Evolutionary conservation across 53 echinoderm and acorn worm genomes (phyloP), one percentile per base, ranked within the genome.

Genomic region (Echinarachnius parma): DNA sequence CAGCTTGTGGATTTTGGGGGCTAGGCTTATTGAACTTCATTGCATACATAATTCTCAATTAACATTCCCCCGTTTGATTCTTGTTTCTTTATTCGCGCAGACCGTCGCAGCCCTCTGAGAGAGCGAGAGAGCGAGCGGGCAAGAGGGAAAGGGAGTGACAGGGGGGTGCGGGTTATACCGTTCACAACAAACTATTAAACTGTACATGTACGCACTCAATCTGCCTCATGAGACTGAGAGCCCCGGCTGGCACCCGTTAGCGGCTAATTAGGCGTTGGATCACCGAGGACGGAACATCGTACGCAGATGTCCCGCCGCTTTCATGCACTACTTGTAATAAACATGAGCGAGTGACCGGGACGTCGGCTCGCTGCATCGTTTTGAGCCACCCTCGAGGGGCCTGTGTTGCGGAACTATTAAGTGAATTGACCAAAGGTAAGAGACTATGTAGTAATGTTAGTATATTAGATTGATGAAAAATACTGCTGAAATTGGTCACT

Each of bases 281-380:
- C 62, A 25, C 62, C 35, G 39, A 3, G 62, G 62, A 62, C 13
- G 62, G 62, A 62, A 42, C 14, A 25, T 24, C 62, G 26, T 62
- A n/a, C 62, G 42, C 62, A 62, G 62, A 42, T 62, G 62, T 62
- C 35, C 62, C 25, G 39, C 42, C 37, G 42, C 62, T 16, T n/a
- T 62, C 62, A 62, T 42, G 25, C 21, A 42, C 62, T 65, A 65
- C 65, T 47, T 65, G 65, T 65, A 44, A 65, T 19, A 65, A 29
- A 46, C 39, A 65, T 27, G 44, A 39, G 27, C 60, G 16, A 65
- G 10, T 65, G 46, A 65, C 65, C 65, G 28, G 65, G 65, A 46
- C 65, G 46, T 46, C 48, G 24, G n/a, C 42, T 46, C 27, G 31
- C 13, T 13, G 42, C 42, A 39, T 48, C 48, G 28, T 65, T 20